Evolutionary conservation across 2,888 invertebrate species (phyloP), one percentile per base, ranked within the genome.

Genomic region (Diabrotica balteata): DNA sequence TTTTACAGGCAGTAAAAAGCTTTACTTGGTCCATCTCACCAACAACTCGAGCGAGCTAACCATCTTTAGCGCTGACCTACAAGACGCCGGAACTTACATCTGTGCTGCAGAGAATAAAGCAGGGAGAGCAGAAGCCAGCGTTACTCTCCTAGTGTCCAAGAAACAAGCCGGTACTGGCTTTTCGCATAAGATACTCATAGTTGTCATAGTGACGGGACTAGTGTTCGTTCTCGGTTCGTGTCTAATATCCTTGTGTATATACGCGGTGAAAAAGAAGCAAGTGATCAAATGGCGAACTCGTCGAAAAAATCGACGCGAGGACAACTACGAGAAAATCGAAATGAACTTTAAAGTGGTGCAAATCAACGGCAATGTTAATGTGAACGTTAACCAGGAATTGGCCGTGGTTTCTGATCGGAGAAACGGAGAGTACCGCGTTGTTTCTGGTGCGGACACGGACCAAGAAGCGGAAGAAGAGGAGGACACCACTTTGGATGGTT

Each of bases 71-170:
- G 90, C 90, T 7, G 92, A 92, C 69, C 83, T 90, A 72, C 91
- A 91, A 82, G 93, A 94, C 81, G 89, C 92, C 50, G 93, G 93
- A 52, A 86, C 88, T 58, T 94, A 93, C 80, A 88, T 89, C 54
- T 94, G 94, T 79, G 87, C 89, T 63, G 93, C 93, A 0, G 93
- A 93, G 81, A 94, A 93, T 80, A 90, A 91, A 81, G 94, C 94
- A 6, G 94, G 93, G 1, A 88, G 88, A 78, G 90, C 90, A 9
- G 91, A 92, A 82, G 90, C 90, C 32, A 90, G 90, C 79, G 90
- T 94, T 66, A 91, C 89, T 67, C 85, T 94, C 76, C 87, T 89
- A 1, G 89, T 94, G 70, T 89, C 90, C 53, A 88, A 89, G 72
- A 89, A 88, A 73, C 88, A 89, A 46, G 87, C 89, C 50, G 88